Conservation (phyloP, 2,113 vertebrate species). For the Charina bottae region DNA sequence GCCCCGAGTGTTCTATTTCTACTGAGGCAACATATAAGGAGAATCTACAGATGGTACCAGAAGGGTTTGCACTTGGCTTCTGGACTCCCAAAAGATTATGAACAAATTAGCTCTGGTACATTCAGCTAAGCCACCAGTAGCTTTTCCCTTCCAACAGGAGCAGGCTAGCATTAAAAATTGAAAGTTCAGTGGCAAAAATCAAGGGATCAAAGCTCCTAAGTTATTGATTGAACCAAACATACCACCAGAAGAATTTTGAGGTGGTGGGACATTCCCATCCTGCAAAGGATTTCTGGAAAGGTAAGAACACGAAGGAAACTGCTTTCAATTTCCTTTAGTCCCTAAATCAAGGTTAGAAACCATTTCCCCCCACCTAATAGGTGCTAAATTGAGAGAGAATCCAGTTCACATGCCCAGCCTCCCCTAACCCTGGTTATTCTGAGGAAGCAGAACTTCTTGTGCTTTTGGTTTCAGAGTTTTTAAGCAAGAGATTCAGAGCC, state of each 20-base stretch:
- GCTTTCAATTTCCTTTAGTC: not conserved
- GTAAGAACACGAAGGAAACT: not conserved
- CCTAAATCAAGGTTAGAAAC: not conserved
- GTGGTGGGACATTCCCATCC: not conserved
- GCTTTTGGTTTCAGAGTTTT: not conserved
- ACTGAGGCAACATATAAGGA: not conserved
- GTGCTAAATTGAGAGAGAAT: not conserved
- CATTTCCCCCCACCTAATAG: not conserved
- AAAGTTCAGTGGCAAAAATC: not conserved
- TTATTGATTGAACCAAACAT: not conserved
- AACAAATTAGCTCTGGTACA: not conserved
- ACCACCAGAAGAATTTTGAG: not conserved
- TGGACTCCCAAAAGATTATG: not conserved
- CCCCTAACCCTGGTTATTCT: not conserved
- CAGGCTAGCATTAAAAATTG: not conserved
- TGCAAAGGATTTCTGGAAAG: not conserved
- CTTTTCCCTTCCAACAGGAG: not conserved
- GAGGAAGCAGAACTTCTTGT: not conserved
- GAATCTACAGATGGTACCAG: not conserved
- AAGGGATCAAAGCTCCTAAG: not conserved
- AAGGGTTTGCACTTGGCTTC: not conserved
- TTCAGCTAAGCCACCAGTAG: not conserved
- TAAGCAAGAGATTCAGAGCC: not conserved
- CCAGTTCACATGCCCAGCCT: no score
- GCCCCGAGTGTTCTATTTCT: not conserved